A percentile compares a stretch with the other conserved stretches of the same genome.
Conservation (phyloP, 2,888 invertebrate genomes). For the Mechanitis mazaeus region DNA sequence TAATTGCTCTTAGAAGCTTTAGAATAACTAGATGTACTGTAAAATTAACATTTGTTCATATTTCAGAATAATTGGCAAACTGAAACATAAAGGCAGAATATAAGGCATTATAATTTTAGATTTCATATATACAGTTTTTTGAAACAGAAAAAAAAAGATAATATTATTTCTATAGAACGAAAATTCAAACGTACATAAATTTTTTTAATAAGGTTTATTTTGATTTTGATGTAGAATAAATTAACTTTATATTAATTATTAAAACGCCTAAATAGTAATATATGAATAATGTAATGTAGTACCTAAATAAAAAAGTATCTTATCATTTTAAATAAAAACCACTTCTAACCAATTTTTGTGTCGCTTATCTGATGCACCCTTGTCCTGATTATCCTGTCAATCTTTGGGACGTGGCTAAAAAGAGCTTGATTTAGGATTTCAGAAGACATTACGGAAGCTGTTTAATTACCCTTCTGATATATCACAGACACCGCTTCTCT, state of each 20-base stretch:
- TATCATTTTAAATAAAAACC: slow-evolving; percentile 15
- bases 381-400: slow-evolving; percentile 20
- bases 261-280: no score
- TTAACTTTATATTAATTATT: no score
- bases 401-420: slow-evolving; percentile 14
- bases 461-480: slow-evolving; percentile 11
- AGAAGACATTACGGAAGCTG: slow-evolving; percentile 7
- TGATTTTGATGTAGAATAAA: no score
- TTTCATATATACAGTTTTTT: no score
- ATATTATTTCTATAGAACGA: no score
- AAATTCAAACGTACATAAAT: no score
- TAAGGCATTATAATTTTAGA: no score
- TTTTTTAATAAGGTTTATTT: no score
- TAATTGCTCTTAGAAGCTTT: slow-evolving; percentile 3
- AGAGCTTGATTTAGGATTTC: slow-evolving; percentile 13
- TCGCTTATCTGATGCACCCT: slow-evolving; percentile 24
- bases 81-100: no score
- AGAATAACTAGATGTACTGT: slow-evolving; percentile 1
- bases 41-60: background rate
- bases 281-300: no score
- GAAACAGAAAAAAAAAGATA: no score
- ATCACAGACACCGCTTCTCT: slow-evolving; percentile 3
- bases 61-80: background rate
- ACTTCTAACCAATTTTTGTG: slow-evolving; percentile 18
- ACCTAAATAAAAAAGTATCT: slow-evolving; percentile 7